A percentile compares a stretch with the other conserved stretches of the same genome.
Evolutionary conservation across 1,140 invertebrate genomes (phyloP).

Genomic region (Panagrolaimus sp.): DNA sequence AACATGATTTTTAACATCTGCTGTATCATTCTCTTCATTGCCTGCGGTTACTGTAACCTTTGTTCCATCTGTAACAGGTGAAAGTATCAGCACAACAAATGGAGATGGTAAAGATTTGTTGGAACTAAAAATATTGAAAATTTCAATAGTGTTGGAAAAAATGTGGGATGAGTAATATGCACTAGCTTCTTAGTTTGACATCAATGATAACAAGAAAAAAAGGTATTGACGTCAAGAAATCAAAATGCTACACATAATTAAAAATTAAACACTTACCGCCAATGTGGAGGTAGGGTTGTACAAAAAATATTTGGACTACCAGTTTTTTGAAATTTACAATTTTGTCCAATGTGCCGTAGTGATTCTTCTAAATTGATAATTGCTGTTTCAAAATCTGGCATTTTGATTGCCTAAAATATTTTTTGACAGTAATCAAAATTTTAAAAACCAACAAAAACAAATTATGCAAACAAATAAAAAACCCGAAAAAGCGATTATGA

Average conservation of each 20-base stretch:
- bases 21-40: conserved; percentile 93
- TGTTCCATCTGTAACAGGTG: conserved; percentile 87
- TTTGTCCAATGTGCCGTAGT: conserved; percentile 25
- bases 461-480: no score
- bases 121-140: conserved; percentile 32
- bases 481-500: no score
- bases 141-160: neutral
- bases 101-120: conserved; percentile 82
- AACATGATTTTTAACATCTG: conserved; percentile 82
- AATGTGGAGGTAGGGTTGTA: conserved; percentile 34
- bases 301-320: conserved; percentile 38
- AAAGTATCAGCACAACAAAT: conserved; percentile 85
- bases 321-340: conserved; percentile 31
- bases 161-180: neutral
- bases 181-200: no score
- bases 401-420: neutral
- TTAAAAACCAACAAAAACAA: no score
- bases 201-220: neutral
- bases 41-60: conserved; percentile 84
- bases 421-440: no score
- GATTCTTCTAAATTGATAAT: conserved; percentile 31
- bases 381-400: conserved; percentile 19
- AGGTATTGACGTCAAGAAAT: conserved; percentile 14
- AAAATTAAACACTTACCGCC: conserved; percentile 28
- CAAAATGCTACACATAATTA: conserved; percentile 14